These are phyloP conservation scores for Uria lomvia DNA, from an alignment of 2,113 vertebrate species.

Conservation along the genomic window DNA sequence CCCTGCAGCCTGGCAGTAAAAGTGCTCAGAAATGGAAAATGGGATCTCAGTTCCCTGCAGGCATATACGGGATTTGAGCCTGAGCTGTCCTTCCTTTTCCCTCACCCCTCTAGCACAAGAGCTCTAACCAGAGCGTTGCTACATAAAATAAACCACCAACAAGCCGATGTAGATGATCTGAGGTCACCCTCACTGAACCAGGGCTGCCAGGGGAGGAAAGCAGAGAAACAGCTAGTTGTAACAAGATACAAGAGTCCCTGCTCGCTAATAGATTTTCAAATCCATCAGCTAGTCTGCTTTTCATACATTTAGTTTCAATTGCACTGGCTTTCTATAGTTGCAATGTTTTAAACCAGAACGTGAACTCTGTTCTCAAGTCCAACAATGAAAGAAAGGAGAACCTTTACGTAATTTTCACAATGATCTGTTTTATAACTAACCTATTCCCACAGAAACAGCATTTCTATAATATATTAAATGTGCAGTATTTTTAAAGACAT, in stretches of 20 bases:
- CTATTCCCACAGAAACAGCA: neutral
- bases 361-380: neutral
- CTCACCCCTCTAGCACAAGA: neutral
- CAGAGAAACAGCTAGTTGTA: neutral
- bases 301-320: neutral
- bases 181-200: neutral
- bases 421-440: neutral
- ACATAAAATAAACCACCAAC: neutral
- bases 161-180: neutral
- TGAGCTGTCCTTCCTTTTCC: neutral
- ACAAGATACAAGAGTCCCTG: neutral
- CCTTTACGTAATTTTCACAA: fast-evolving
- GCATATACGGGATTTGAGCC: neutral
- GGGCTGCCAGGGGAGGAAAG: neutral
- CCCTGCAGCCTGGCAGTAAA: neutral
- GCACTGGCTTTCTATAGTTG: neutral
- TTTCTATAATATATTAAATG: neutral
- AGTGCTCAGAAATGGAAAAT: neutral
- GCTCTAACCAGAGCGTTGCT: neutral
- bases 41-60: neutral
- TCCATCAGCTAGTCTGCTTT: neutral
- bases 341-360: neutral
- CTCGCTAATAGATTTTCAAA: neutral
- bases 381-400: neutral
- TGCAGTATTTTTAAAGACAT: neutral